A percentile compares a stretch with the other conserved stretches of the same genome.
Evolutionary conservation across 2,113 vertebrate genomes (phyloP).

Genomic region (Alligator sinensis): DNA sequence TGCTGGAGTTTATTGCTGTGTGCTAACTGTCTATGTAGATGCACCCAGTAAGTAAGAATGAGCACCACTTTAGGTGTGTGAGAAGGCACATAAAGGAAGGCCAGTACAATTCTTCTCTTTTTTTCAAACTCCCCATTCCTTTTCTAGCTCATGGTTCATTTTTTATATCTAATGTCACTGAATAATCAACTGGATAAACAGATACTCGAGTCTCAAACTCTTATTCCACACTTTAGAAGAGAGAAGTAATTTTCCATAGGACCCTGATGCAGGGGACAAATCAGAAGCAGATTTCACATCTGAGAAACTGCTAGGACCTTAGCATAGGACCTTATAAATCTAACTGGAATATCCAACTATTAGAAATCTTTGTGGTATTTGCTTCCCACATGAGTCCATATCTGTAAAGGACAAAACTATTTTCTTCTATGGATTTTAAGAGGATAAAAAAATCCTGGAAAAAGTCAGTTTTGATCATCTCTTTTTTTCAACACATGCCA

Average conservation of each 20-base stretch:
- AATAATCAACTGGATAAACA: not conserved
- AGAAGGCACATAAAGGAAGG: not conserved
- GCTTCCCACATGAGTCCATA: not conserved
- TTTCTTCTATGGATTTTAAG: not conserved
- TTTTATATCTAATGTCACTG: not conserved
- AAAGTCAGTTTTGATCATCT: not conserved
- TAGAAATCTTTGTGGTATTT: not conserved
- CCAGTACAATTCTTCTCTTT: not conserved
- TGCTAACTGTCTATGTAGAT: not conserved
- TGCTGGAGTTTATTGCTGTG: no score
- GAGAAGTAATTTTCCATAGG: not conserved
- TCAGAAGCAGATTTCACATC: not conserved
- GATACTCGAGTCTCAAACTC: no score
- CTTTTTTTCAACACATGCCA: not conserved
- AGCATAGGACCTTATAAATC: not conserved
- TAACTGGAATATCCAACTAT: not conserved
- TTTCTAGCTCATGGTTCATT: not conserved
- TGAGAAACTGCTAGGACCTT: not conserved
- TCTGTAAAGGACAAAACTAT: not conserved
- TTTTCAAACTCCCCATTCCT: not conserved
- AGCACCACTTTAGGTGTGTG: not conserved
- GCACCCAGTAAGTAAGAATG: constrained; percentile 1
- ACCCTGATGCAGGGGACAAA: not conserved
- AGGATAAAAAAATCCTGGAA: not conserved
- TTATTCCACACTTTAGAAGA: not conserved